Evolutionary conservation across 1,140 invertebrate genomes (phyloP).

Genomic region (Helicoverpa zea): DNA sequence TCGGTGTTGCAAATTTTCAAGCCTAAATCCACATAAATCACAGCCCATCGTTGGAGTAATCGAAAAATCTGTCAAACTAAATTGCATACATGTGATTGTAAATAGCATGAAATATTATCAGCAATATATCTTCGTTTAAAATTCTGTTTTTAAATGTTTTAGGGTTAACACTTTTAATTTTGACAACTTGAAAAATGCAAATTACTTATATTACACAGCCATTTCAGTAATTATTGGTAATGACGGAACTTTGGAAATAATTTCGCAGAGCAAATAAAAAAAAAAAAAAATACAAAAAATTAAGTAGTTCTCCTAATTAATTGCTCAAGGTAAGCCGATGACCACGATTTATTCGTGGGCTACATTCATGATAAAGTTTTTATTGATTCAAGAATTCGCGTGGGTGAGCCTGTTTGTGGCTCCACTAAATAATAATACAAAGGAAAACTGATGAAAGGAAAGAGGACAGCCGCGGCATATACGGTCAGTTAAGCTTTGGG

Average conservation of each 20-base stretch:
- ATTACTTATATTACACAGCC: background rate
- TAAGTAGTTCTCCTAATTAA: background rate
- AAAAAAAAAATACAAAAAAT: too few relatives aligned
- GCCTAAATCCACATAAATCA: background rate
- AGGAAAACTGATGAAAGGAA: constrained; percentile 53
- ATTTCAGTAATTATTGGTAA: too few relatives aligned
- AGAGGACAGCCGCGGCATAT: constrained; percentile 38
- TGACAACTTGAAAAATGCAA: background rate
- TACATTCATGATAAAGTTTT: constrained; percentile 31
- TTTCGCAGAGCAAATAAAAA: too few relatives aligned
- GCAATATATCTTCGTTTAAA: background rate
- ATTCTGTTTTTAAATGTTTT: background rate
- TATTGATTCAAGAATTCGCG: constrained; percentile 40
- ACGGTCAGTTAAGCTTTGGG: constrained; percentile 59
- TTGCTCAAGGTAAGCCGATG: background rate
- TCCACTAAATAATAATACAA: constrained; percentile 57
- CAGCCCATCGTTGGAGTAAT: background rate
- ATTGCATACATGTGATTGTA: background rate
- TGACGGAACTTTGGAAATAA: too few relatives aligned
- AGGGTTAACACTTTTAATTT: too few relatives aligned
- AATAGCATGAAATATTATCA: background rate
- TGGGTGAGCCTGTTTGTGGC: constrained; percentile 45
- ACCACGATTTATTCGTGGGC: constrained; percentile 12
- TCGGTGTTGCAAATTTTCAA: background rate
- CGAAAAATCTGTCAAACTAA: constrained; percentile 15